A percentile compares a stretch with the other conserved stretches of the same genome.
Evolutionary conservation across 2,888 invertebrate genomes (phyloP).

Genomic region (Drosophila birchii): DNA sequence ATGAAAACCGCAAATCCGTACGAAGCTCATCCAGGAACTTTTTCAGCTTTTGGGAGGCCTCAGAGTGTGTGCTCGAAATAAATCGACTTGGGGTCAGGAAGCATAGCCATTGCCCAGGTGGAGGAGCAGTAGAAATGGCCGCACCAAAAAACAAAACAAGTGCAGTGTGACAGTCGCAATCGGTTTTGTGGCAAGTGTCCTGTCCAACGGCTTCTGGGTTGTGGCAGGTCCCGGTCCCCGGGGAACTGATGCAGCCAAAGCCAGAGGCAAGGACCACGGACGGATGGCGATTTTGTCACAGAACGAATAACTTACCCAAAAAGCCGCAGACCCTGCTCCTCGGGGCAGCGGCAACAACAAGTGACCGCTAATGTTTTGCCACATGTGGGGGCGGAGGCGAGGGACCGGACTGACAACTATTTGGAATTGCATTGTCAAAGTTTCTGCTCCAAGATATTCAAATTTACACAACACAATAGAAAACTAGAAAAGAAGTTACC

Average conservation of each 20-base stretch:
- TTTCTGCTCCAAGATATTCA: constrained; percentile 29
- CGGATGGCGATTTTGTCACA: constrained; percentile 67
- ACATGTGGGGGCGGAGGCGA: constrained; percentile 42
- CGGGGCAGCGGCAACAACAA: constrained; percentile 43
- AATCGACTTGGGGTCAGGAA: constrained; percentile 53
- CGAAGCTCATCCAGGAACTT: constrained; percentile 73
- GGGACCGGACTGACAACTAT: constrained; percentile 39
- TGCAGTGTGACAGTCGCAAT: constrained; percentile 68
- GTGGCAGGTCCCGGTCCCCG: constrained; percentile 51
- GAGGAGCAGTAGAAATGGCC: not conserved
- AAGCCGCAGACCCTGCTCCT: constrained; percentile 66
- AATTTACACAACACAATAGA: constrained; percentile 20
- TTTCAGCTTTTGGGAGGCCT: constrained; percentile 44
- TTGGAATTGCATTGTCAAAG: constrained; percentile 59
- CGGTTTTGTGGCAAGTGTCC: constrained; percentile 50
- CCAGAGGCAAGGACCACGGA: constrained; percentile 57
- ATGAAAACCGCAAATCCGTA: constrained; percentile 55
- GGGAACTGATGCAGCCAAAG: constrained; percentile 23
- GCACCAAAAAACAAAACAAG: constrained; percentile 51
- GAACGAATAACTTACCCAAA: constrained; percentile 77
- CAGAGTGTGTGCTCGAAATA: constrained; percentile 66
- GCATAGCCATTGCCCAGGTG: constrained; percentile 21
- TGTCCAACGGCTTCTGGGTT: constrained; percentile 47
- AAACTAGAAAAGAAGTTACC: not conserved
- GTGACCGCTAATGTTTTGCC: constrained; percentile 76